Conservation (phyloP, 2,797 vertebrate genomes). For the Cirrhinus mrigala region DNA sequence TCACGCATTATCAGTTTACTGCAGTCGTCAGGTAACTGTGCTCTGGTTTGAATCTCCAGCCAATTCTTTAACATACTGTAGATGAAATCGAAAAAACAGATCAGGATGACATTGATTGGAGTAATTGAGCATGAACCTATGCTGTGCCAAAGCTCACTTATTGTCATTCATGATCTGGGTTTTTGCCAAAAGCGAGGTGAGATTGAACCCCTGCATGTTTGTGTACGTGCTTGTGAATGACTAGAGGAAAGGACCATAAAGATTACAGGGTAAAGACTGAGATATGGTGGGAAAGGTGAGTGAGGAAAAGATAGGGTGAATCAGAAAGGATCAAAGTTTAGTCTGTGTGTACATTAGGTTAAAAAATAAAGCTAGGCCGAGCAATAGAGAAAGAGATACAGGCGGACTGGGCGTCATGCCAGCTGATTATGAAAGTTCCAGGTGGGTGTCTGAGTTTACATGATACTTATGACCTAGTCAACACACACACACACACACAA, state of each 20-base stretch:
- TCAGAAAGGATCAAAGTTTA: conserved; percentile 71
- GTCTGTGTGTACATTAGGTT: conserved; percentile 64
- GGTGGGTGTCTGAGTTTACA: conserved; percentile 73
- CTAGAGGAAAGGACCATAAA: conserved; percentile 41
- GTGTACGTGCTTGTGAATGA: conserved; percentile 32
- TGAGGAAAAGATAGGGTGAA: conserved; percentile 30
- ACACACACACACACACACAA: conserved; percentile 60
- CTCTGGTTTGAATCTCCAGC: conserved; percentile 44
- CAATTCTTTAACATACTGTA: conserved; percentile 57
- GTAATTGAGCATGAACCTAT: conserved; percentile 52
- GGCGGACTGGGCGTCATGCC: conserved; percentile 69
- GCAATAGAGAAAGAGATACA: conserved; percentile 53
- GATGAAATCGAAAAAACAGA: conserved; percentile 60
- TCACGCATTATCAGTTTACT: not conserved
- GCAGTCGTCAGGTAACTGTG: conserved; percentile 5
- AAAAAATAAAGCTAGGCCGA: conserved; percentile 69
- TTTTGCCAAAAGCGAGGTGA: conserved; percentile 60
- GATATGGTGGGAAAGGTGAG: not conserved
- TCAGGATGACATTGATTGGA: conserved; percentile 73
- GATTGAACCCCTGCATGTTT: conserved; percentile 28
- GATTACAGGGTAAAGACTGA: conserved; percentile 32
- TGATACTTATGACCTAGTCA: conserved; percentile 62
- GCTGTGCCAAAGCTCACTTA: conserved; percentile 68
- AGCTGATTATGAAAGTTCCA: conserved; percentile 73
- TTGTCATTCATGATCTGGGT: conserved; percentile 67